These are phyloP conservation scores for Actinostola sp. DNA, from an alignment of 92 coral and sea anemone genomes.

Conservation along the genomic window DNA sequence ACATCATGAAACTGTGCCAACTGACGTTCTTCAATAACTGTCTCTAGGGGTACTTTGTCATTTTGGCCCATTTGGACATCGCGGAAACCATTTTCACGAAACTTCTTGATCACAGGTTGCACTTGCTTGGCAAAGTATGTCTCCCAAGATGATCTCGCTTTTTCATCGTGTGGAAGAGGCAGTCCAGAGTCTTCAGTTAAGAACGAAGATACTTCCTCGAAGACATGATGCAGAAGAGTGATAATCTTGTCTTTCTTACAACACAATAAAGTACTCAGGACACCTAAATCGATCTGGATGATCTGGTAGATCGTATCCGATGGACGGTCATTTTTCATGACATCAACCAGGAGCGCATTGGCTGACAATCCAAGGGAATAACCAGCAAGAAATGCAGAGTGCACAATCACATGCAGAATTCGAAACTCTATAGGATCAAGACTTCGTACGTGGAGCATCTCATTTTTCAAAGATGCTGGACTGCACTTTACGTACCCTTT, in stretches of 20 bases:
- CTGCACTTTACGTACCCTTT: constrained; percentile 31
- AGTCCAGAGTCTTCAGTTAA: constrained; percentile 31
- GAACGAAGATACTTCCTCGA: constrained; percentile 51
- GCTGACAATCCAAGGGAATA: constrained; percentile 39
- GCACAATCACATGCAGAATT: constrained; percentile 77
- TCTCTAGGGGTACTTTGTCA: constrained; percentile 40
- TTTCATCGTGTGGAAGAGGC: constrained; percentile 3
- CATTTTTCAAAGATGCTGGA: constrained; percentile 5
- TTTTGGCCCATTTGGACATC: constrained; percentile 19
- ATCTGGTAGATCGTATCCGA: constrained; percentile 61
- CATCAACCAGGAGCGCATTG: constrained; percentile 33
- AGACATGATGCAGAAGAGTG: constrained; percentile 64
- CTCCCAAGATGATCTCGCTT: constrained; percentile 39
- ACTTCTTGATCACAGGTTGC: constrained; percentile 11
- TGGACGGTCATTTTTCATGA: constrained; percentile 22
- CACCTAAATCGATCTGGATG: constrained; percentile 60
- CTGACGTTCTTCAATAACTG: constrained; percentile 8
- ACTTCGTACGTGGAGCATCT: constrained; percentile 33
- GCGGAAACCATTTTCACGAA: constrained; percentile 10
- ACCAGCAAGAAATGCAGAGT: constrained; percentile 79
- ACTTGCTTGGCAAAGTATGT: constrained; percentile 6
- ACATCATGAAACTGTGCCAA: constrained; percentile 25
- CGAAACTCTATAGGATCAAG: constrained; percentile 78
- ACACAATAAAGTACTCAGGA: constrained; percentile 51
- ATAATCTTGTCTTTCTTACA: constrained; percentile 69